Evolutionary conservation across 2,888 invertebrate species (phyloP).

Genomic region (Osmoderma eremita): DNA sequence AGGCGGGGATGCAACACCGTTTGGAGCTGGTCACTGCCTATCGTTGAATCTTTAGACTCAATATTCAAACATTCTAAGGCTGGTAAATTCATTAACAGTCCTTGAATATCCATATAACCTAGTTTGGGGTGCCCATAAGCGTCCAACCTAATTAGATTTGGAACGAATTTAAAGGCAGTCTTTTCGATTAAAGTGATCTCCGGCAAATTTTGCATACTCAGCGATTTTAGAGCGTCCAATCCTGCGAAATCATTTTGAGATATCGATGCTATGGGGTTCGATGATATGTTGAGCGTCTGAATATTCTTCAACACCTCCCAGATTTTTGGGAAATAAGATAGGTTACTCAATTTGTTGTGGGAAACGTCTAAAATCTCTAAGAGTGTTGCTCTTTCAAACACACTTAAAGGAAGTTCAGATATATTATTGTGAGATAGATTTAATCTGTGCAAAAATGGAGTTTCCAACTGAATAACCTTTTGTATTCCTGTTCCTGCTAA

Average conservation of each 20-base stretch:
- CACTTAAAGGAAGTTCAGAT: slow-evolving; percentile 70
- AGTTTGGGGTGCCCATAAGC: slow-evolving; percentile 82
- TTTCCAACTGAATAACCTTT: slow-evolving; percentile 76
- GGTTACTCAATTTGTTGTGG: slow-evolving; percentile 72
- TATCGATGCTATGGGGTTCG: slow-evolving; percentile 83
- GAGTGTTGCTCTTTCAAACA: slow-evolving; percentile 82
- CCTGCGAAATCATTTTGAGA: slow-evolving; percentile 80
- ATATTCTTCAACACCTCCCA: slow-evolving; percentile 79
- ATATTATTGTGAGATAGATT: slow-evolving; percentile 84
- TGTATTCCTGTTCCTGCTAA: slow-evolving; percentile 83
- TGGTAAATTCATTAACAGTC: slow-evolving; percentile 79
- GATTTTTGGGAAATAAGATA: slow-evolving; percentile 71
- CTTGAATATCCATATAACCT: slow-evolving; percentile 87
- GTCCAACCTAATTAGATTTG: slow-evolving; percentile 75
- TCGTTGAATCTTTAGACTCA: slow-evolving; percentile 85
- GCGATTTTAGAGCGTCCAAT: slow-evolving; percentile 71
- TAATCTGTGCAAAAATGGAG: slow-evolving; percentile 82
- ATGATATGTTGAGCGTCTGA: slow-evolving; percentile 80
- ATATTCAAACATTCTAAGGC: slow-evolving; percentile 81
- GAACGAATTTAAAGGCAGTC: slow-evolving; percentile 78
- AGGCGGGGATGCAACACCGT: slow-evolving; percentile 82
- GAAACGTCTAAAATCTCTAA: slow-evolving; percentile 83
- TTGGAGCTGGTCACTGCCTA: slow-evolving; percentile 84
- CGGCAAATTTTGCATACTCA: slow-evolving; percentile 75
- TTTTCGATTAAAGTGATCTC: slow-evolving; percentile 83